phyloP scores from a whole-genome alignment of 1,140 invertebrate genomes.

The Triops cancriformis region DNA sequence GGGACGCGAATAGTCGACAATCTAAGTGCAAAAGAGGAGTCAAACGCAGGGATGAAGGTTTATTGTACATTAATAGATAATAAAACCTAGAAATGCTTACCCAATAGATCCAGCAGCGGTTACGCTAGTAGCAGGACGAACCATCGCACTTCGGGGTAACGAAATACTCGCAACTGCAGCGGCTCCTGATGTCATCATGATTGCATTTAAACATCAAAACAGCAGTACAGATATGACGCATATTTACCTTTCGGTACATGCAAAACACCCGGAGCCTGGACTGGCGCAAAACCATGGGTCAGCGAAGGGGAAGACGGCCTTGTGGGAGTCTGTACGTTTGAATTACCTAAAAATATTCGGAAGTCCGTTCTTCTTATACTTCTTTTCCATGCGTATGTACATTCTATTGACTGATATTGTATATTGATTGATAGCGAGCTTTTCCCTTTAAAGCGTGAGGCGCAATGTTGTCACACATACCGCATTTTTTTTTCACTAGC shows the following conservation, averaged over 20 bases:
- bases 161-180: slow-evolving; percentile 25
- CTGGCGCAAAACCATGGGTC: background rate
- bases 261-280: background rate
- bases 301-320: background rate
- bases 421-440: no score
- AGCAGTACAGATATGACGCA: background rate
- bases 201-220: background rate
- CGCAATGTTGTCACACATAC: no score
- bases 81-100: background rate
- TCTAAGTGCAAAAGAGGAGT: background rate
- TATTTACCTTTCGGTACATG: slow-evolving; percentile 27
- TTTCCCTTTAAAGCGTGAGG: no score
- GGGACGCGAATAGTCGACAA: background rate
- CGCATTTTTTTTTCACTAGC: no score
- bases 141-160: slow-evolving; percentile 8
- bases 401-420: background rate
- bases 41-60: no score
- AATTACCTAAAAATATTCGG: slow-evolving; percentile 8
- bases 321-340: slow-evolving; percentile 9
- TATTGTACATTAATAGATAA: no score
- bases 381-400: background rate
- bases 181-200: slow-evolving; percentile 17
- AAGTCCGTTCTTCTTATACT: background rate
- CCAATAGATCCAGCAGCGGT: slow-evolving; percentile 16
- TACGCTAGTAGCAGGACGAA: background rate